Evolutionary conservation across 2,797 vertebrate species (phyloP).

Genomic region (Lateolabrax maculatus): DNA sequence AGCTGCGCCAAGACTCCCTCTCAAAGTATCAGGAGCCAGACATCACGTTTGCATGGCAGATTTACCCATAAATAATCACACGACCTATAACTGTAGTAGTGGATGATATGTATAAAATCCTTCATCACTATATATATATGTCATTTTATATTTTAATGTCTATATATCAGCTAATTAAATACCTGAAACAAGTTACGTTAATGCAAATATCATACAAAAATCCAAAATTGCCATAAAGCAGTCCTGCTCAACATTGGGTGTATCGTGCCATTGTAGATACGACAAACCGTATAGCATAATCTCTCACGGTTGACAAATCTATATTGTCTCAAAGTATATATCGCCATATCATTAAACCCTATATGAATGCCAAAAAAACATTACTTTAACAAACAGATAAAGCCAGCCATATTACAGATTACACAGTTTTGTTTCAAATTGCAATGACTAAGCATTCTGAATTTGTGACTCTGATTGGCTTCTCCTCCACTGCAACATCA

Average conservation of each 20-base stretch:
- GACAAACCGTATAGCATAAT: background rate
- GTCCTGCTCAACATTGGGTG: background rate
- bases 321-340: too few species aligned
- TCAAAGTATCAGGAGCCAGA: background rate
- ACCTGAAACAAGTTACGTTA: background rate
- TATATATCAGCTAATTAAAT: background rate
- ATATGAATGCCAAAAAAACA: background rate
- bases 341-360: background rate
- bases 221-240: background rate
- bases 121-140: background rate
- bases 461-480: background rate
- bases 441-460: background rate
- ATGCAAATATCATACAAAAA: background rate
- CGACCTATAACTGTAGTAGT: background rate
- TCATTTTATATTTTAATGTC: background rate
- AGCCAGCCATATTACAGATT: background rate
- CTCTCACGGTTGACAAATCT: background rate
- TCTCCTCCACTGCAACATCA: background rate
- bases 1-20: background rate
- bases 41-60: background rate
- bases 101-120: background rate
- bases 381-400: background rate
- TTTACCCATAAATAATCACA: background rate
- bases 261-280: background rate
- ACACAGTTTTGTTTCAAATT: background rate